Base-by-base conservation (phyloP, 2,113 vertebrate species). In the Neodontobutis hainanensis region DNA sequence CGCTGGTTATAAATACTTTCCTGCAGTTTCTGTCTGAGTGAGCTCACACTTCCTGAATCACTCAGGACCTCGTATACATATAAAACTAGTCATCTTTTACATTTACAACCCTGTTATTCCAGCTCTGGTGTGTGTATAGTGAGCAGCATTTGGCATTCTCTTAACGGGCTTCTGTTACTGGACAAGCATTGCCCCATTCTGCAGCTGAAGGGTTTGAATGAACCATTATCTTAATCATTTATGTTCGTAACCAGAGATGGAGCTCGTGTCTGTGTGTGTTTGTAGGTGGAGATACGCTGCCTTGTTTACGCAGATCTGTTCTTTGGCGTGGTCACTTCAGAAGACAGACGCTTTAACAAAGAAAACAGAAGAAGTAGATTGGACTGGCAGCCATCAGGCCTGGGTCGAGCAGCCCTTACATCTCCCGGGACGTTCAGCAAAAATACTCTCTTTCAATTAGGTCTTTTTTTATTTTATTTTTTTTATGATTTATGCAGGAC, bases 301-400 rank as follows among this genome's bases (percentile, higher is more conserved):
- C 80, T 72, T 64, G 68, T 80, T n/a, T 70, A 65, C 62, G 70
- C 65, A 63, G 73, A 78, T 78, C 80, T 80, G 75, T 81, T 92
- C 91, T 92, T 92, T 91, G 92, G 90, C 84, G 75, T 85, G 83
- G 80, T 87, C 80, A 75, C 71, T 75, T 77, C 45, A 81, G 66
- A 79, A 73, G 70, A 85, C 78, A 65, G 34, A 82, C 77, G 34
- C 42, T 19, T 56, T 15, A 49, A 66, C 48, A 69, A 46, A 56
- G 15, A 44, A 46, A 62, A 71, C 50, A 61, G 46, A 78, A 68
- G 62, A 80, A 82, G 82, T 46, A 67, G 62, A 77, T 56, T 27
- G 51, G 69, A 85, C 61, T 44, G 60, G 50, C 38, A 55, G 47
- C 52, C 57, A 65, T 80, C 80, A 79, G 83, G 32, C 70, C 75